A percentile compares a stretch with the other conserved stretches of the same genome.
Evolutionary conservation across 2,113 vertebrate genomes (phyloP).

Genomic region (Lonchura striata): DNA sequence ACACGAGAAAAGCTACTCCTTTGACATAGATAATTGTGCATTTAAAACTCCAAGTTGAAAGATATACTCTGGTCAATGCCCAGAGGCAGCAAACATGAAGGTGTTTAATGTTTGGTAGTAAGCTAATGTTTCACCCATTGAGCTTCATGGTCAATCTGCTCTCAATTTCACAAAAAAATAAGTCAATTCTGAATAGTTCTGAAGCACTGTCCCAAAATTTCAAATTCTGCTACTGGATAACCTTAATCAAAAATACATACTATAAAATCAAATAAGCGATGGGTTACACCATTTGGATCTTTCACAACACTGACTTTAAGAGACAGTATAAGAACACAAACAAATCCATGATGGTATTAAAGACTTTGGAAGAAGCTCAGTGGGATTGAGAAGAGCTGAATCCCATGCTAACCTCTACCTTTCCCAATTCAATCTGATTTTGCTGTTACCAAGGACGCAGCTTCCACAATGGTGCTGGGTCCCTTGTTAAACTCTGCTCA

Average conservation of each 20-base stretch:
- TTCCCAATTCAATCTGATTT: background rate
- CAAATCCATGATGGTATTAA: background rate
- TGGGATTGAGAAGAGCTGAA: background rate
- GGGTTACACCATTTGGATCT: background rate
- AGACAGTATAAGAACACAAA: background rate
- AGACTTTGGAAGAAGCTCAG: background rate
- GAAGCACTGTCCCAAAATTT: background rate
- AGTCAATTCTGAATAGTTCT: background rate
- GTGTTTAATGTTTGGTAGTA: background rate
- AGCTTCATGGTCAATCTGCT: background rate
- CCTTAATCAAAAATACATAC: background rate
- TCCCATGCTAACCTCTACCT: background rate
- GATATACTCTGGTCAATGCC: background rate
- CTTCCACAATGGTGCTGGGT: fast-evolving
- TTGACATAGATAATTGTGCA: background rate
- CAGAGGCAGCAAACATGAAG: background rate
- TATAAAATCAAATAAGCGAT: background rate
- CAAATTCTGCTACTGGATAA: background rate
- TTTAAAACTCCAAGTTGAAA: background rate
- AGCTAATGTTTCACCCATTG: background rate
- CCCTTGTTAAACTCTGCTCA: background rate
- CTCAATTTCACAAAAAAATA: background rate
- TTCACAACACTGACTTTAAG: background rate
- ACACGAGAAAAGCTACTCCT: background rate
- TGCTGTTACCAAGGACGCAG: background rate